Evolutionary conservation across 2,797 vertebrate species (phyloP), one percentile per base, ranked within the genome.

Genomic region (Phaenicophaeus curvirostris): DNA sequence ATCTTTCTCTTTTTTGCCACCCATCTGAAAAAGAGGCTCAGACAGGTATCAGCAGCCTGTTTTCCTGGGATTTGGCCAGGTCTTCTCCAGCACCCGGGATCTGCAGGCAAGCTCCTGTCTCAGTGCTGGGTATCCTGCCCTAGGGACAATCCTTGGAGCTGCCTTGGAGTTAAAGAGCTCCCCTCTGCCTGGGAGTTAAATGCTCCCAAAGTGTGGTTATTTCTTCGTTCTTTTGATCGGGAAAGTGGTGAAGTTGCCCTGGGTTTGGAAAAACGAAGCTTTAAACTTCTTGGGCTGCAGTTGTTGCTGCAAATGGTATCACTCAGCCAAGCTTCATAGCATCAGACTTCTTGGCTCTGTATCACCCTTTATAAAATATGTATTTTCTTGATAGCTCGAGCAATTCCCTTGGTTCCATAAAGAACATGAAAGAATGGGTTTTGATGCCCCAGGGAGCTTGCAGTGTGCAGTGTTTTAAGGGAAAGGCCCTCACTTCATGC

Each of bases 391-490:
- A 66, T 76, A 69, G 39, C 13, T 73, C 7, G 2, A 84, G 48
- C 28, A 81, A 57, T 91, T 68, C 73, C 30, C 44, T 87, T 24
- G 37, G 41, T 81, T 91, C 59, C 33, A 61, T 63, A 57, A 79
- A 33, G 69, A 63, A 51, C 69, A 96, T 67, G 53, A 91, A 92
- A 92, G 33, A 88, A 62, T 17, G 44, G 24, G 5, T 4, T 92
- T 84, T 74, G 55, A 41, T 90, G 71, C 85, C 62, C 42, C 62
- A 21, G 76, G 66, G 83, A 94, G 21, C 25, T 88, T 87, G 62
- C 62, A 93, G 51, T 75, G 76, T 75, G 35, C 48, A 69, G n/a
- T 31, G 62, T 66, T 95, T 86, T 62, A 85, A 91, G 74, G 55
- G 48, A 92, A 89, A 92, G 35, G 17, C 50, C 44, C n/a, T 91